These are phyloP conservation scores for Netelia fuscicornis DNA, from an alignment of 2,888 invertebrate genomes.

Conservation along the genomic window DNA sequence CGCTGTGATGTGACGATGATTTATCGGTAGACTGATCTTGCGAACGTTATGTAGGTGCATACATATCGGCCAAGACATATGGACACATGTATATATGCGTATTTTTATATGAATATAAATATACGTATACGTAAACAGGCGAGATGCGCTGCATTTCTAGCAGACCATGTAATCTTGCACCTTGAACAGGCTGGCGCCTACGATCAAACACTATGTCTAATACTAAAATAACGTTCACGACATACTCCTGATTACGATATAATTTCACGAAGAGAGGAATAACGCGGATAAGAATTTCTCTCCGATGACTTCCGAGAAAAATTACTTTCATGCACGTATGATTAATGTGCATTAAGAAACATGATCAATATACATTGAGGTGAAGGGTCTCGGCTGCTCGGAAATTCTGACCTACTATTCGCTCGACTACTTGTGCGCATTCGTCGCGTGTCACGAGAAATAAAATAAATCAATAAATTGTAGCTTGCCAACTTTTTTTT, in stretches of 20 bases:
- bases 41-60: not conserved
- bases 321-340: not conserved
- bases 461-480: too few relatives aligned
- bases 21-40: conserved; percentile 45
- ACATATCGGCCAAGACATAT: not conserved
- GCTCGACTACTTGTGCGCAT: too few relatives aligned
- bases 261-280: conserved; percentile 41
- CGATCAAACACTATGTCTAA: conserved; percentile 54
- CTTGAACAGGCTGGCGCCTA: conserved; percentile 51
- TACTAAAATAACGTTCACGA: conserved; percentile 14
- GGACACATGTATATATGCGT: not conserved
- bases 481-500: too few relatives aligned
- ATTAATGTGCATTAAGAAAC: not conserved
- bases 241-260: conserved; percentile 39
- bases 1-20: conserved; percentile 56
- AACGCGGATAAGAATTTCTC: conserved; percentile 24
- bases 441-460: too few relatives aligned
- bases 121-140: not conserved
- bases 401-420: conserved; percentile 25
- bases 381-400: not conserved
- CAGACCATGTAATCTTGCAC: conserved; percentile 52
- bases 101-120: not conserved
- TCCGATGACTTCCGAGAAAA: not conserved
- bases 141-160: conserved; percentile 37
- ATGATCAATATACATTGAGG: conserved; percentile 17